A percentile compares a stretch with the other conserved stretches of the same genome.
These are phyloP conservation scores for Embiotoca jacksoni DNA, from an alignment of 2,113 vertebrate genomes.

Conservation along the genomic window DNA sequence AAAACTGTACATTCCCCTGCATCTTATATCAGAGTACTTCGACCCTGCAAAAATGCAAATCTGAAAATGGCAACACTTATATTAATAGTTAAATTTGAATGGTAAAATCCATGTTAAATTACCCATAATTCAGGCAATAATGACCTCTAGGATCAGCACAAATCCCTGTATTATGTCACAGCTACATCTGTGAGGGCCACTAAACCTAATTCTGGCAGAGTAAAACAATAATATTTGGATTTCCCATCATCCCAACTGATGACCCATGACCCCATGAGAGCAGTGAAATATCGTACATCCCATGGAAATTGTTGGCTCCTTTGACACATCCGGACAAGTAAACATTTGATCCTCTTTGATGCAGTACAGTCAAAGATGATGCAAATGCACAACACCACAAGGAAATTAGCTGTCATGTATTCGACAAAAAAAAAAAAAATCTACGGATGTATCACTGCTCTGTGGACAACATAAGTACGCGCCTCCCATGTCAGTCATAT, in stretches of 20 bases:
- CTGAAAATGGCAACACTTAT: background rate
- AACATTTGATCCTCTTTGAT: background rate
- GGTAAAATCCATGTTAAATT: background rate
- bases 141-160: background rate
- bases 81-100: background rate
- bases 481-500: too few species aligned
- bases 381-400: too few species aligned
- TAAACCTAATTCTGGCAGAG: slow-evolving; percentile 40
- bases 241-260: slow-evolving; percentile 48
- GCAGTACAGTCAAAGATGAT: background rate
- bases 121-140: background rate
- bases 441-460: background rate
- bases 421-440: too few species aligned
- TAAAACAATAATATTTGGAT: slow-evolving; percentile 53
- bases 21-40: background rate
- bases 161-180: slow-evolving; percentile 34
- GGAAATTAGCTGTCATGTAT: too few species aligned
- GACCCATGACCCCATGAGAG: slow-evolving; percentile 14
- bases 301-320: background rate
- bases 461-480: background rate
- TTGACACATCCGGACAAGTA: too few species aligned
- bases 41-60: background rate
- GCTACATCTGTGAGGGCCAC: slow-evolving; percentile 56
- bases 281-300: background rate
- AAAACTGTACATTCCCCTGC: background rate